Percentiles rank a stretch among this genome's conserved stretches.
Conservation (phyloP, 92 coral and sea anemone species). For the Zoanthus solanderi region DNA sequence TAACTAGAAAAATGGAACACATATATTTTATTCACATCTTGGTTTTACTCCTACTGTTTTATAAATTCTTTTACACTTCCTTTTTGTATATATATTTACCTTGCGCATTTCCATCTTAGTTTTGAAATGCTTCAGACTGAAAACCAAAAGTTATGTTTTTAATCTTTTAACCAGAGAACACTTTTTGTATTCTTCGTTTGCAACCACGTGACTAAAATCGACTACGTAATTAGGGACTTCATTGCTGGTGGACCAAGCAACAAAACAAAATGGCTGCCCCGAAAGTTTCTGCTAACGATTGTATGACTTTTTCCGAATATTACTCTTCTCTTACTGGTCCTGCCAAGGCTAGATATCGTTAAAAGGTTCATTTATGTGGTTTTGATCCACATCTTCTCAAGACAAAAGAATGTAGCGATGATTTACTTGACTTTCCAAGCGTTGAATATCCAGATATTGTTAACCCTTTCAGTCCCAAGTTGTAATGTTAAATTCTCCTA, state of each 20-base stretch:
- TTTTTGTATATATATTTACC: too few relatives aligned
- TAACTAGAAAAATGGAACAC: too few relatives aligned
- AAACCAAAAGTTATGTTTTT: too few relatives aligned
- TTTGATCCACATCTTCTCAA: not conserved
- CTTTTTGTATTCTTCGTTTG: not conserved
- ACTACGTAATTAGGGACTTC: not conserved
- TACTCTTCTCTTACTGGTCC: not conserved
- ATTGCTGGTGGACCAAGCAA: conserved; percentile 1
- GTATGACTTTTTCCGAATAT: conserved; percentile 1
- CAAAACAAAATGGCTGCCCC: not conserved
- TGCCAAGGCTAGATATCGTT: not conserved
- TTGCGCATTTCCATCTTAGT: too few relatives aligned
- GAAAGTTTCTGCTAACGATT: not conserved
- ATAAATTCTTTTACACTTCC: too few relatives aligned
- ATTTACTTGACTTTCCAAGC: not conserved
- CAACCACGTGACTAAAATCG: conserved; percentile 1
- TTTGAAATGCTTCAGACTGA: too few relatives aligned
- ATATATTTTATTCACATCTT: too few relatives aligned
- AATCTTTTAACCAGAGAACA: too few relatives aligned
- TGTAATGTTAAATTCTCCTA: too few relatives aligned
- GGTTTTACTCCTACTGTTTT: too few relatives aligned
- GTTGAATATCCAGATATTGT: too few relatives aligned
- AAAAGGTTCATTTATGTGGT: not conserved
- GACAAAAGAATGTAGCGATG: not conserved
- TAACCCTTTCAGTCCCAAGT: too few relatives aligned